Percentiles rank a stretch among this genome's conserved stretches.
phyloP scores from a whole-genome alignment of 2,888 invertebrate genomes.

The Amitus sp. region DNA sequence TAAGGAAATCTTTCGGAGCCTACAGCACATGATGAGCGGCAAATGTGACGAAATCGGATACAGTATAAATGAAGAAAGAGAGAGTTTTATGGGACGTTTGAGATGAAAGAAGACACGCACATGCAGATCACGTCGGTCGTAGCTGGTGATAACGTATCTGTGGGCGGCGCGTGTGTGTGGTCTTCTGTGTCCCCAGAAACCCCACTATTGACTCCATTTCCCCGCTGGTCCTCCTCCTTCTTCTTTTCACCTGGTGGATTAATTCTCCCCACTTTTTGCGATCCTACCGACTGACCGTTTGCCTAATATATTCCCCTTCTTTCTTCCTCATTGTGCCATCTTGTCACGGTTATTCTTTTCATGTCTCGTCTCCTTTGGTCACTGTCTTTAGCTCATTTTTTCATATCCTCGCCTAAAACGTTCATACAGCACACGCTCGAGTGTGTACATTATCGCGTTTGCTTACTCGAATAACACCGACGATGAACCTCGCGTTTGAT shows the following conservation, averaged over 20 bases:
- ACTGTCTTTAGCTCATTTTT: constrained; percentile 1
- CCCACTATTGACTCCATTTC: constrained; percentile 30
- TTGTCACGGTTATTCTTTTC: constrained; percentile 21
- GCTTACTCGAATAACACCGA: neutral
- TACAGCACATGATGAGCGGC: too few species aligned
- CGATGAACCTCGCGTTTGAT: constrained; percentile 22
- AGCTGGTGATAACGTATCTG: constrained; percentile 64
- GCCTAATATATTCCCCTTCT: constrained; percentile 13
- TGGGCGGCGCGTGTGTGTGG: constrained; percentile 66
- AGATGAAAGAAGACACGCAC: constrained; percentile 58
- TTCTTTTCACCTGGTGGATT: constrained; percentile 24
- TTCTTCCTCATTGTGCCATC: constrained; percentile 10
- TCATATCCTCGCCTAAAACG: neutral
- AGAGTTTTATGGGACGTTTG: constrained; percentile 32
- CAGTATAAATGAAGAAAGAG: constrained; percentile 18
- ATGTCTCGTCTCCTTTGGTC: constrained; percentile 9
- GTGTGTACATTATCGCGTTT: neutral
- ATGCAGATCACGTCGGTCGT: constrained; percentile 65
- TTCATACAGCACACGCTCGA: neutral
- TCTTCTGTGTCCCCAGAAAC: constrained; percentile 57
- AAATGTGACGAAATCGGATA: neutral
- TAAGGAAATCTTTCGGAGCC: too few species aligned
- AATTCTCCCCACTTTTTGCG: constrained; percentile 27
- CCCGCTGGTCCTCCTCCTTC: constrained; percentile 34
- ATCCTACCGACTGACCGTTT: constrained; percentile 24